Conservation (phyloP, 2,888 invertebrate genomes). For the Plutella xylostella region DNA sequence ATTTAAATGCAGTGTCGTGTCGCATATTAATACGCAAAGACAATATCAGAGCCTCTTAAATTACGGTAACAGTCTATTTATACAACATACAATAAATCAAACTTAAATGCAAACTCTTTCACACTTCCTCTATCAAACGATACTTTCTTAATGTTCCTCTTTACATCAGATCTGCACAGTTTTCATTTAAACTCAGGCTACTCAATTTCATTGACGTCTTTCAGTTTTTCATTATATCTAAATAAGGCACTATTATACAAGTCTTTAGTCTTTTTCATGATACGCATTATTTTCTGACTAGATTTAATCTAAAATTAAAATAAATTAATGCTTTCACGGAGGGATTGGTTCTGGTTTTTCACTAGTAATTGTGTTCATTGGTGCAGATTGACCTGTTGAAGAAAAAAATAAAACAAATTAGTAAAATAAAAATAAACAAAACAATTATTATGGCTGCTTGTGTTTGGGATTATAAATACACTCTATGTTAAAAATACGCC, state of each 20-base stretch:
- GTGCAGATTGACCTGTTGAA: conserved; percentile 36
- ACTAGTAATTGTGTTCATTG: background rate
- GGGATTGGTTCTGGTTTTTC: conserved; percentile 39
- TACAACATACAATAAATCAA: background rate
- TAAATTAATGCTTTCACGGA: conserved; percentile 50
- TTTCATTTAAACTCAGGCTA: background rate
- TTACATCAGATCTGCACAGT: too few species aligned
- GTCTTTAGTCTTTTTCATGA: conserved; percentile 10
- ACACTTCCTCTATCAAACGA: background rate
- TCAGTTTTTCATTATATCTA: background rate
- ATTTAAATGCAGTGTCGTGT: background rate
- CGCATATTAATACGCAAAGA: background rate
- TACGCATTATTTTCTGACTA: conserved; percentile 44
- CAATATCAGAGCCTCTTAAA: background rate
- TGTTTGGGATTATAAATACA: background rate
- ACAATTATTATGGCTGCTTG: background rate
- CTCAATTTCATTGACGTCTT: background rate
- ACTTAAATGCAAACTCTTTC: background rate
- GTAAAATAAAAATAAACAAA: background rate
- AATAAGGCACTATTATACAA: conserved; percentile 11
- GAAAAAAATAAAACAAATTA: conserved; percentile 28
- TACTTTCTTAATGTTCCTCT: too few species aligned
- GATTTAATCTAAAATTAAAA: conserved; percentile 35
- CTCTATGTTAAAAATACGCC: conserved; percentile 3
- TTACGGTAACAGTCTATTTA: background rate